Evolutionary conservation across 2,888 invertebrate genomes (phyloP).

Genomic region (Diplolepis rosae): DNA sequence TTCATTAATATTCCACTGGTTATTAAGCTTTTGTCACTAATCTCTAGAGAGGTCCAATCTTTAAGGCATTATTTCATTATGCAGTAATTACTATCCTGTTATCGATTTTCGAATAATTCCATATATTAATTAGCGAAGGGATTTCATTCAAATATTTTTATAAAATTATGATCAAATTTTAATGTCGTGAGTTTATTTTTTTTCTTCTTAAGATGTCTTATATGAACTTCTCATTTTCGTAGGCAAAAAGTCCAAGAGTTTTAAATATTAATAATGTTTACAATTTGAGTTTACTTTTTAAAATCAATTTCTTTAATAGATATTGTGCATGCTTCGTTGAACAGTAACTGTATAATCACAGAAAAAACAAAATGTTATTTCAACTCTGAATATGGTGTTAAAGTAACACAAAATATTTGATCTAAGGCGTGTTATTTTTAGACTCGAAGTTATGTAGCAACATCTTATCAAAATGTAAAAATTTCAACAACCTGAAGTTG

Average conservation of each 20-base stretch:
- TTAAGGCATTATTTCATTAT: not conserved
- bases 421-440: too few species aligned
- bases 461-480: too few species aligned
- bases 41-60: not conserved
- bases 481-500: too few species aligned
- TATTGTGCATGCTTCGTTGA: conserved; percentile 1
- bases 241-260: not conserved
- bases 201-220: not conserved
- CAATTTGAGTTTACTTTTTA: not conserved
- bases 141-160: not conserved
- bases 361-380: too few species aligned
- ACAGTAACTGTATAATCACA: conserved; percentile 6
- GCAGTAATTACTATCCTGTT: not conserved
- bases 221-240: not conserved
- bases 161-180: too few species aligned
- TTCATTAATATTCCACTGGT: conserved; percentile 1
- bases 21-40: conserved; percentile 5
- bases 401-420: too few species aligned
- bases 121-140: not conserved
- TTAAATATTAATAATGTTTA: not conserved
- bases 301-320: conserved; percentile 13
- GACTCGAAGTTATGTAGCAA: too few species aligned
- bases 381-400: too few species aligned
- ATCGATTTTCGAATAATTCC: not conserved
- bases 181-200: too few species aligned